Percentiles rank a stretch among this genome's conserved stretches.
Conservation (phyloP, 2,113 vertebrate genomes). For the Cygnus buccinator region DNA sequence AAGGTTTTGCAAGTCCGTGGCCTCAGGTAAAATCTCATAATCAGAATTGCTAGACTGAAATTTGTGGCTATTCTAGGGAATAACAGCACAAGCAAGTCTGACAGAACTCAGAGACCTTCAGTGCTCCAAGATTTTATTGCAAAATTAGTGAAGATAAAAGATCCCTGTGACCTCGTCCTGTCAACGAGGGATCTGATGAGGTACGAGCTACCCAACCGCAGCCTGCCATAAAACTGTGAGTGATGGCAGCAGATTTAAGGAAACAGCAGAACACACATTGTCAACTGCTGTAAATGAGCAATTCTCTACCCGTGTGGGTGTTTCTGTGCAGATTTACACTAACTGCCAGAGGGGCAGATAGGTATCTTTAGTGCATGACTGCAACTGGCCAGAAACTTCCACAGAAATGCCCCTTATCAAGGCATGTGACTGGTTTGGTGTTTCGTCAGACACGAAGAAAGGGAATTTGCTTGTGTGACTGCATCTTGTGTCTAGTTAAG, state of each 20-base stretch:
- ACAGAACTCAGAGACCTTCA: neutral
- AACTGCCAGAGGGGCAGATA: neutral
- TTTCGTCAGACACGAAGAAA: neutral
- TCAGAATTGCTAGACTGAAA: neutral
- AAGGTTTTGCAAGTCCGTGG: neutral
- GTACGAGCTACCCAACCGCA: neutral
- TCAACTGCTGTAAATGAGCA: neutral
- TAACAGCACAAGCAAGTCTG: neutral
- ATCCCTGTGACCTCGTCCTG: neutral
- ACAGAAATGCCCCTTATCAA: neutral
- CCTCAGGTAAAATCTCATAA: neutral
- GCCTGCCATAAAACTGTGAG: neutral
- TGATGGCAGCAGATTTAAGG: neutral
- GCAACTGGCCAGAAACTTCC: neutral
- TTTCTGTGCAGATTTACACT: fast-evolving
- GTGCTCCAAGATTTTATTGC: neutral
- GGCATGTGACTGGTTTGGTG: too few species aligned
- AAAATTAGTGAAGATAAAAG: neutral
- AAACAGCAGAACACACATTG: neutral
- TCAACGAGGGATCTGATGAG: neutral
- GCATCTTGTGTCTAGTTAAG: neutral
- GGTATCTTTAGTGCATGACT: neutral
- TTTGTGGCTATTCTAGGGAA: neutral
- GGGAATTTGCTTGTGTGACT: neutral
- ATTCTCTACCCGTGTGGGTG: neutral